phyloP scores from a whole-genome alignment of 1,140 invertebrate genomes.

The Drosophila subpulchrella region DNA sequence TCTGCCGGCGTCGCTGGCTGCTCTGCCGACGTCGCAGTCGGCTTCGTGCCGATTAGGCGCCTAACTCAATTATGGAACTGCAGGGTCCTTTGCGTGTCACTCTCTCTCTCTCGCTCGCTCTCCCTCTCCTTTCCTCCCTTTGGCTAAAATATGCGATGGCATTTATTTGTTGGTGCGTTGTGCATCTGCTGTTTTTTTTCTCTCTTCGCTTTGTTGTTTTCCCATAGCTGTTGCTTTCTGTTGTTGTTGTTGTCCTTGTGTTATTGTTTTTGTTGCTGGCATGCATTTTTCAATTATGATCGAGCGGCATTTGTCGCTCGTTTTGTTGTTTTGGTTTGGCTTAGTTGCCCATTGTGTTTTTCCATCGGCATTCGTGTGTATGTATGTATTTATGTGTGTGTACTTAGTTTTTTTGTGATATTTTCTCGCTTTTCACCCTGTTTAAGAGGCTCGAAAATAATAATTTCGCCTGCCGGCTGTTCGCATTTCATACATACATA shows the following conservation, averaged over 20 bases:
- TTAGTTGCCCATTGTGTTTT: conserved; percentile 57
- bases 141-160: conserved; percentile 48
- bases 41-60: too few species aligned
- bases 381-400: conserved; percentile 12
- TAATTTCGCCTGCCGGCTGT: conserved; percentile 29
- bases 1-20: too few species aligned
- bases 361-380: conserved; percentile 19
- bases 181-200: conserved; percentile 75
- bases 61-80: too few species aligned
- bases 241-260: conserved; percentile 32
- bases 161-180: conserved; percentile 58
- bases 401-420: conserved; percentile 21
- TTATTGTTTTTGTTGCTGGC: conserved; percentile 48
- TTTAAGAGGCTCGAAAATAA: conserved; percentile 28
- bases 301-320: conserved; percentile 77
- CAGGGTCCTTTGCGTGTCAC: conserved; percentile 49
- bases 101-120: conserved; percentile 1
- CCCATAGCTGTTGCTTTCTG: conserved; percentile 25
- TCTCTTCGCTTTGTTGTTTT: conserved; percentile 46
- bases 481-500: conserved; percentile 19
- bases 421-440: conserved; percentile 52
- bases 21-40: too few species aligned
- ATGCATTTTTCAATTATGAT: conserved; percentile 80
- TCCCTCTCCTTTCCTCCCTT: conserved; percentile 3
- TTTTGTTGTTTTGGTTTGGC: conserved; percentile 80